Evolutionary conservation across 35 echinoderm and acorn worm species (phyloP), one percentile per base, ranked within the genome.

Genomic region (Apostichopus californicus): DNA sequence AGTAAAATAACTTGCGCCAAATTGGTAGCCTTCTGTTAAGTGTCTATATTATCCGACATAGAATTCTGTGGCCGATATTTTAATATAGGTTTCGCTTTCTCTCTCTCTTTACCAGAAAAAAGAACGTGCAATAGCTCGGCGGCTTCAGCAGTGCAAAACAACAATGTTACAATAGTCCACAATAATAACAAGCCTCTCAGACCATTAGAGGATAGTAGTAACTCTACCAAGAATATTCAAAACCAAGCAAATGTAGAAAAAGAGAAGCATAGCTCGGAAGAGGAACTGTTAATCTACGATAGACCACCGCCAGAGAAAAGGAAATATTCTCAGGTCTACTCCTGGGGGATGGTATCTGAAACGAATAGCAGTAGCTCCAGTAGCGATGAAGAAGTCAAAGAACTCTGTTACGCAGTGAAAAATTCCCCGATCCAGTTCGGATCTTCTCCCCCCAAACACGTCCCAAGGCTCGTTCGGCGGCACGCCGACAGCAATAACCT

Each of bases 381-480:
- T 92, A 96, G 95, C 90, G 95, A 96, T 75, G 93, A 96, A 57
- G 95, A 96, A 82, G 95, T 96, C 6, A 96, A 90, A 87, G 95
- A 96, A 90, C 93, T 96, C 9, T 96, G 93, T 90, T 79, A 86
- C 25, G 92, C 86, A 58, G 53, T 87, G 25, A 87, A 90, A 77
- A 54, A 75, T 57, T 94, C 91, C 28, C 95, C 93, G 9, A 66
- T 96, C 63, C 93, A 92, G 87, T 96, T 96, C 84, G 93, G 95
- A 59, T 87, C 95, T 13, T 96, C 95, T 18, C 95, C 95, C n/a
- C 95, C 95, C 54, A 96, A 89, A 79, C 92, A 96, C 79, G 88
- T 96, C 66, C 89, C 80, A 64, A 96, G 77, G 93, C 77, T 94
- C 15, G 28, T 86, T n/a, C 64, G 87, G 70, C 93, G 93, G 93